Evolutionary conservation across 2,113 vertebrate genomes (phyloP), one percentile per base, ranked within the genome.

Genomic region (Arenaria interpres): DNA sequence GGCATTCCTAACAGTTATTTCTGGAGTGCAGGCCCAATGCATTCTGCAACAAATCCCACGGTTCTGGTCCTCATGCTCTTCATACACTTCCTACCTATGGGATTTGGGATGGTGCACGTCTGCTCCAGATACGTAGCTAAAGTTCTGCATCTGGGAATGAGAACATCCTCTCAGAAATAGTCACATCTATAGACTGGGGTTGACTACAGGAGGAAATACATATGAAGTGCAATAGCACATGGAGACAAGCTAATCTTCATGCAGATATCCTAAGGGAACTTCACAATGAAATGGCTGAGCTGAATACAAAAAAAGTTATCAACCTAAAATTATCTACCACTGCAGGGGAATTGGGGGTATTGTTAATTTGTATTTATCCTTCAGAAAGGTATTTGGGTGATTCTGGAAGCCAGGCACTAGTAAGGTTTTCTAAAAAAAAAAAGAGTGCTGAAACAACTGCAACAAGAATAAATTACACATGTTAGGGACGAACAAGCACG

Each of bases 391-490:
- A 91, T 63, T 64, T 56, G 46, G 56, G 60, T 89, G 89, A 85
- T 87, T 90, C 66, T 81, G 51, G 60, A 89, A 96, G 57, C 12
- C 50, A 92, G n/a, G 24, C 23, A 46, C n/a, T n/a, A 57, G 57
- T n/a, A 62, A 85, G 10, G 7, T 63, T n/a, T 39, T 22, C 5
- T 6, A 14, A 2, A 28, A 54, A 51, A 2, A 28, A 48, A 48
- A 46, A 46, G 9, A 46, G 25, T 60, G 76, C 69, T 84, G 86
- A 78, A 94, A 84, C 46, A 89, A 87, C 64, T 33, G 73, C 50
- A 93, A 71, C 32, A 75, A 90, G 59, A 92, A 96, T 93, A 86
- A 95, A 96, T 96, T 86, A 96, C 93, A 87, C 68, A 33, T 77
- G 85, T 48, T 89, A 48, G 60, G 69, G 93, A 85, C 60, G 95